Conservation (phyloP, 1,140 invertebrate genomes). For the Macrobrachium nipponense region DNA sequence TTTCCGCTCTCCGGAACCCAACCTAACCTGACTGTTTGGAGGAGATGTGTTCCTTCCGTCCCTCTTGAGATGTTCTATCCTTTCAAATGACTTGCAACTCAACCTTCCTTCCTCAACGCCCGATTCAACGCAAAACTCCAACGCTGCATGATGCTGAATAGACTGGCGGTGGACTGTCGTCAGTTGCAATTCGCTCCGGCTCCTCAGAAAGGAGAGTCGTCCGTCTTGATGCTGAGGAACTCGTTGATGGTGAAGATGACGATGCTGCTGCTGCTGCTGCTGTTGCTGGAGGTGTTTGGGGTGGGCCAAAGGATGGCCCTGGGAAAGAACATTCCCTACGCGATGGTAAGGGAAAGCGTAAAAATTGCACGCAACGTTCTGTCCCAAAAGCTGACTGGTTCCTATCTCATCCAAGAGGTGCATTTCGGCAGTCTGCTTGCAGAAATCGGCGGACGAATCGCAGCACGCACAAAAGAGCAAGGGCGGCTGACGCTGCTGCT, state of each 20-base stretch:
- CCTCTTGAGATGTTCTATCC: background rate
- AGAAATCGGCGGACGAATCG: background rate
- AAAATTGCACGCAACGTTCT: conserved; percentile 3
- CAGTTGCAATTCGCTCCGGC: background rate
- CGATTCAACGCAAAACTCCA: background rate
- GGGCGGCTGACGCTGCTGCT: background rate
- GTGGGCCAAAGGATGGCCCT: background rate
- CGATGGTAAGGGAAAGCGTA: conserved; percentile 18
- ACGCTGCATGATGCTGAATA: conserved; percentile 17
- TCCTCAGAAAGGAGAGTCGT: too few relatives aligned
- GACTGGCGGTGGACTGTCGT: background rate
- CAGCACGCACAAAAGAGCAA: too few relatives aligned
- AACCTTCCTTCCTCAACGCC: background rate
- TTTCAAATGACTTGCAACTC: background rate
- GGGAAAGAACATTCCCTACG: background rate
- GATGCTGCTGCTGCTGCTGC: background rate
- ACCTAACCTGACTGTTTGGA: background rate
- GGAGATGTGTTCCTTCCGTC: background rate
- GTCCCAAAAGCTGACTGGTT: background rate
- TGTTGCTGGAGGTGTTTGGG: background rate
- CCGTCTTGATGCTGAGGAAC: background rate
- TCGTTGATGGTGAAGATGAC: background rate
- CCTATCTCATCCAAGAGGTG: background rate
- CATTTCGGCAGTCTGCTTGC: background rate
- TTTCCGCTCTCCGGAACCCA: background rate